Evolutionary conservation across 2,113 vertebrate species (phyloP).

Genomic region (Tursiops truncatus): DNA sequence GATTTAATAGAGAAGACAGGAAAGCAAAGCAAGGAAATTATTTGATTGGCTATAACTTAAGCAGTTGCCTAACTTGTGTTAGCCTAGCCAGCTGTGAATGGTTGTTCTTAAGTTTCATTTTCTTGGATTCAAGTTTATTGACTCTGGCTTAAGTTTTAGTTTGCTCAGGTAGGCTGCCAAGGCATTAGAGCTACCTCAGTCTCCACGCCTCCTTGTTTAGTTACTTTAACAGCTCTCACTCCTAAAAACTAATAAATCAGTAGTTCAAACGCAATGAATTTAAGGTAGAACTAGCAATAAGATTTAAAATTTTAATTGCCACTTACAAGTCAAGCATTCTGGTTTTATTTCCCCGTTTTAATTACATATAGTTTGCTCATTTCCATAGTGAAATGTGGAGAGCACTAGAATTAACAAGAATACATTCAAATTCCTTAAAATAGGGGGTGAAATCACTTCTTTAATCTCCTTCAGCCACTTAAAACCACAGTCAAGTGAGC

Average conservation of each 20-base stretch:
- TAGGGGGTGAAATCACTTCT: background rate
- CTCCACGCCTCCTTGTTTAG: background rate
- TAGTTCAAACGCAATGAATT: background rate
- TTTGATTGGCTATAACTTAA: background rate
- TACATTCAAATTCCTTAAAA: background rate
- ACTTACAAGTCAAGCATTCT: slow-evolving; percentile 7
- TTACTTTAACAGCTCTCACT: background rate
- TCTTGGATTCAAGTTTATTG: background rate
- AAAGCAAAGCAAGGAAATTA: background rate
- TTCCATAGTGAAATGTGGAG: background rate
- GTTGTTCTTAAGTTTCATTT: background rate
- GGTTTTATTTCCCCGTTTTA: slow-evolving; percentile 15
- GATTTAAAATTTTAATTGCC: background rate
- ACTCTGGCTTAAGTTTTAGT: background rate
- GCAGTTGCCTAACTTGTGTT: background rate
- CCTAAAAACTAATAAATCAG: background rate
- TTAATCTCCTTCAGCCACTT: background rate
- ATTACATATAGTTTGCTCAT: slow-evolving; percentile 10
- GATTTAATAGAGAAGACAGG: background rate
- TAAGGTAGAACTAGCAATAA: slow-evolving; percentile 9
- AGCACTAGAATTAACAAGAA: background rate
- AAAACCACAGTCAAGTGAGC: background rate
- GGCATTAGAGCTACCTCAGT: background rate
- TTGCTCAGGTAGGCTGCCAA: background rate
- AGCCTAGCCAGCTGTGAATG: background rate